Conservation (phyloP, 2,888 invertebrate genomes). For the Timandra comae region DNA sequence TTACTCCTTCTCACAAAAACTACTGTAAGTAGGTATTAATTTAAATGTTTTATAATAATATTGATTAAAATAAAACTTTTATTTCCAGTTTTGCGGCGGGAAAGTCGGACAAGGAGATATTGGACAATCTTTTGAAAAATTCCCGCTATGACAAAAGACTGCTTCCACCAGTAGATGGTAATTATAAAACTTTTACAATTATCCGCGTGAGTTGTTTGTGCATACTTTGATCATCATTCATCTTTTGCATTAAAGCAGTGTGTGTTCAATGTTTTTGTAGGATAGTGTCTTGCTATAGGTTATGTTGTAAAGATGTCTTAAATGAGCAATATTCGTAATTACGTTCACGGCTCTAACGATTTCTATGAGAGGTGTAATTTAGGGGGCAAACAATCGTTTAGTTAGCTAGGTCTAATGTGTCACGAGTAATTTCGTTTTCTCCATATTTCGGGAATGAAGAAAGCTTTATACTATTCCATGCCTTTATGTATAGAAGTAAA, state of each 20-base stretch:
- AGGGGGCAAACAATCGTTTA: too few relatives aligned
- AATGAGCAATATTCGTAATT: too few relatives aligned
- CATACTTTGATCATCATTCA: conserved; percentile 4
- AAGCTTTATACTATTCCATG: too few relatives aligned
- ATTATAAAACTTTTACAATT: too few relatives aligned
- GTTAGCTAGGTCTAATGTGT: too few relatives aligned
- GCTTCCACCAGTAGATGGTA: conserved; percentile 92
- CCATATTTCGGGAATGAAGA: too few relatives aligned
- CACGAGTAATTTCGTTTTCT: too few relatives aligned
- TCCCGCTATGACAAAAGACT: conserved; percentile 95
- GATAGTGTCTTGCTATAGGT: conserved; percentile 10
- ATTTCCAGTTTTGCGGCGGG: conserved; percentile 89
- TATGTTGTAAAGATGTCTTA: conserved; percentile 10
- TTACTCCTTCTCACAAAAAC: too few relatives aligned
- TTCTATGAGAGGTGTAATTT: too few relatives aligned
- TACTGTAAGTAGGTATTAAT: too few relatives aligned
- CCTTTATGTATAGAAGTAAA: too few relatives aligned
- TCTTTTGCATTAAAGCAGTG: conserved; percentile 1
- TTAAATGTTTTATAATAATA: conserved; percentile 5
- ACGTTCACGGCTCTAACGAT: too few relatives aligned
- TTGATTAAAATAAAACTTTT: conserved; percentile 16
- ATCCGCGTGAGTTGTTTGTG: conserved; percentile 7
- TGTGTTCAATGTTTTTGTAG: conserved; percentile 1
- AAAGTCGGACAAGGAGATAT: conserved; percentile 94
- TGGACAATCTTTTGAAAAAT: conserved; percentile 91